These are phyloP conservation scores for Cotesia glomerata DNA, from an alignment of 1,140 invertebrate genomes.

Conservation along the genomic window DNA sequence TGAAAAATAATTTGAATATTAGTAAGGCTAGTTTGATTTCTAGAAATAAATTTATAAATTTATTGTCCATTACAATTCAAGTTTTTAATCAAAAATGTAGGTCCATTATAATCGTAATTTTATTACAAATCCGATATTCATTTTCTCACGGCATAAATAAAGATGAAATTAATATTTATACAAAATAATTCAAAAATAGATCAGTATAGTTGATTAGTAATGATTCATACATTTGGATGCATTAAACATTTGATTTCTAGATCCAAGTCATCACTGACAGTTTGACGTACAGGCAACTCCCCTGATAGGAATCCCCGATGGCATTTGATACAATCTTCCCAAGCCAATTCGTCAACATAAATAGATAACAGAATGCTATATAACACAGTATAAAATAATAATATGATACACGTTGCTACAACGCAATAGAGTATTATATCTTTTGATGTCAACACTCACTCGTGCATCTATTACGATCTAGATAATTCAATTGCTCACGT, in stretches of 20 bases:
- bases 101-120: too few relatives aligned
- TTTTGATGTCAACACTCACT: not conserved
- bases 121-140: too few relatives aligned
- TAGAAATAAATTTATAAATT: too few relatives aligned
- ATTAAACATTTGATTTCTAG: too few relatives aligned
- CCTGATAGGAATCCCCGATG: constrained; percentile 11
- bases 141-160: too few relatives aligned
- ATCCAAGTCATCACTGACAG: not conserved
- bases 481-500: constrained; percentile 12
- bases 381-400: constrained; percentile 21
- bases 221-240: too few relatives aligned
- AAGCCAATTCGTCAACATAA: constrained; percentile 46
- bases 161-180: not conserved
- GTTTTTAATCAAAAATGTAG: too few relatives aligned
- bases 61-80: too few relatives aligned
- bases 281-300: not conserved
- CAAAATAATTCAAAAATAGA: not conserved
- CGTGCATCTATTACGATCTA: not conserved
- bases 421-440: not conserved
- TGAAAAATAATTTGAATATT: too few relatives aligned
- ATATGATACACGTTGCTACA: not conserved
- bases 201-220: too few relatives aligned
- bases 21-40: too few relatives aligned
- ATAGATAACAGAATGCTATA: constrained; percentile 40
- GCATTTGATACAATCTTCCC: constrained; percentile 37